Evolutionary conservation across 2,888 invertebrate genomes (phyloP), one percentile per base, ranked within the genome.

Genomic region (Agriopis marginaria): DNA sequence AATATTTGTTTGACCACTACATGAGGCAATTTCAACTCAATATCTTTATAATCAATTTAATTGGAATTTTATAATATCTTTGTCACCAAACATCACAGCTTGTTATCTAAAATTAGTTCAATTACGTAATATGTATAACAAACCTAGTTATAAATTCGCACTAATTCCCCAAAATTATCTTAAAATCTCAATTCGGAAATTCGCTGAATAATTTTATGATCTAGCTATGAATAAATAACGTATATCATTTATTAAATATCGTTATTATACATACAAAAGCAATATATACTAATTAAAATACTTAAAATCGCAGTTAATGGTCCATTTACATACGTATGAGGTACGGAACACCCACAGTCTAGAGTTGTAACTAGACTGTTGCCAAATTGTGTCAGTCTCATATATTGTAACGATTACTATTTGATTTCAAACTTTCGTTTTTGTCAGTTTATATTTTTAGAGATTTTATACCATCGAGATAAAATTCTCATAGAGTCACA

Each of bases 251-350:
- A 12, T 59, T 42, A 66, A 62, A 70, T 65, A 69, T 66, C 60
- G 23, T 10, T 67, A 60, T 65, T 72, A 73, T 67, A 72, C 63
- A 72, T 66, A 73, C 66, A 73, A 78, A 79, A 78, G 68, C 77
- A 60, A 74, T 78, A 72, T 73, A 75, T 68, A 73, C 74, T 79
- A 82, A 83, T 83, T 81, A 83, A 78, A 78, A 80, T 81, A 81
- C 62, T 75, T 74, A 77, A 75, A 78, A 74, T 76, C 73, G 67
- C 70, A 70, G 71, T 65, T 74, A 75, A 81, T 71, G 67, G 67
- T 53, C 77, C 55, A 81, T 84, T 83, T 79, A 64, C 76, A 83
- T 84, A 75, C 71, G 73, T 74, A 79, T 78, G 75, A 71, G 72
- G 70, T 64, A 47, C 39, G 63, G 76, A 80, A 80, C 80, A 81